Evolutionary conservation across 2,888 invertebrate genomes (phyloP).

Genomic region (Uloborus plumipes): DNA sequence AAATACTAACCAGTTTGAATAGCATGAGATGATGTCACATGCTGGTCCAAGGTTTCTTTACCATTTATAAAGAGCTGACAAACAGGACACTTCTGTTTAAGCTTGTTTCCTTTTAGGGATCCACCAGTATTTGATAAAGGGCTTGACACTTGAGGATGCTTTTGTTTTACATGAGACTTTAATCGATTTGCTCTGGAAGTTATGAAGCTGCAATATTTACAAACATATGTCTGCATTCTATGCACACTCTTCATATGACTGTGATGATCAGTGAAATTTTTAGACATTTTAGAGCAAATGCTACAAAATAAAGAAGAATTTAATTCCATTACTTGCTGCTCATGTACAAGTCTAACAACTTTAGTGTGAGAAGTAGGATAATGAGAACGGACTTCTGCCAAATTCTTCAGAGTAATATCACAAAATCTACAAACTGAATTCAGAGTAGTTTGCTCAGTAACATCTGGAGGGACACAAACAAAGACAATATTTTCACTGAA

Average conservation of each 20-base stretch:
- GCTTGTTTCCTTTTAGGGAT: slow-evolving; percentile 32
- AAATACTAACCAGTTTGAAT: slow-evolving; percentile 66
- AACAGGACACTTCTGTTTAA: slow-evolving; percentile 66
- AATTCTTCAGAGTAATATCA: slow-evolving; percentile 65
- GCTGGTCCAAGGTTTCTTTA: slow-evolving; percentile 66
- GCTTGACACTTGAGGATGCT: slow-evolving; percentile 60
- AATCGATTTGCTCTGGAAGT: slow-evolving; percentile 65
- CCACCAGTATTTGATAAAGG: slow-evolving; percentile 7
- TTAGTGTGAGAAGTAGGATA: slow-evolving; percentile 65
- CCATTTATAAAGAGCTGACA: slow-evolving; percentile 66
- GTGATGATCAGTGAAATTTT: slow-evolving; percentile 65
- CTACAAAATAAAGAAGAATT: slow-evolving; percentile 66
- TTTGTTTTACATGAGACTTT: slow-evolving; percentile 66
- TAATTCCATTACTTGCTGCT: slow-evolving; percentile 65
- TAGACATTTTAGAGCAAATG: slow-evolving; percentile 65
- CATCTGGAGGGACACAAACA: slow-evolving; percentile 67
- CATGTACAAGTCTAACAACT: slow-evolving; percentile 66
- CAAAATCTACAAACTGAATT: slow-evolving; percentile 67
- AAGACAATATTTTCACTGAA: slow-evolving; percentile 67
- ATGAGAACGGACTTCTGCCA: slow-evolving; percentile 66
- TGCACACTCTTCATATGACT: slow-evolving; percentile 67
- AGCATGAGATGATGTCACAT: slow-evolving; percentile 66
- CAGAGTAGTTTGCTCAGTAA: slow-evolving; percentile 64
- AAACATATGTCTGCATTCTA: slow-evolving; percentile 66
- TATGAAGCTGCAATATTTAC: slow-evolving; percentile 66